phyloP scores from a whole-genome alignment of 2,113 vertebrate genomes.

The Callaeas wilsoni region DNA sequence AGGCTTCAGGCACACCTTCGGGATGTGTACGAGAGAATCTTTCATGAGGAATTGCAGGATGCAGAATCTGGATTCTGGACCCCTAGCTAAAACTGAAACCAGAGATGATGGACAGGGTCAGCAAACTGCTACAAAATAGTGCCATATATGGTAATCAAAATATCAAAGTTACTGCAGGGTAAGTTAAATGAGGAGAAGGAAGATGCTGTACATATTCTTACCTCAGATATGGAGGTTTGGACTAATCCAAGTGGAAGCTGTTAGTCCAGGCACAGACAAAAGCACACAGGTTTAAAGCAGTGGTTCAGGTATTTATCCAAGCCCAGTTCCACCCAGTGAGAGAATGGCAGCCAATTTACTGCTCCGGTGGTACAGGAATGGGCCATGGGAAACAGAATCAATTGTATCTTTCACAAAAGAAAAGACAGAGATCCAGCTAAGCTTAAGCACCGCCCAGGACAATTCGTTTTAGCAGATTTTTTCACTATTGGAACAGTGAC shows the following conservation, averaged over 20 bases:
- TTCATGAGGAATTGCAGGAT: neutral
- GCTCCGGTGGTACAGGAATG: neutral
- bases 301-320: neutral
- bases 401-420: neutral
- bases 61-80: neutral
- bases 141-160: accelerated
- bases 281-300: neutral
- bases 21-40: neutral
- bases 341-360: neutral
- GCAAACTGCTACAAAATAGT: neutral
- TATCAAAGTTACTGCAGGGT: neutral
- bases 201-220: neutral
- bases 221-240: neutral
- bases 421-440: neutral
- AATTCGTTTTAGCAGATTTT: neutral
- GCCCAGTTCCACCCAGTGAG: neutral
- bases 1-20: neutral
- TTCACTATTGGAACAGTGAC: neutral
- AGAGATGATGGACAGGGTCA: neutral
- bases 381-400: neutral
- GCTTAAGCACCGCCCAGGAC: neutral
- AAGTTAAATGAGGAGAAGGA: neutral
- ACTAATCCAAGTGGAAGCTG: neutral
- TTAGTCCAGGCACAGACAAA: neutral
- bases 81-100: neutral